These are phyloP conservation scores for Lamellibrachia luymesi DNA, from an alignment of 1,140 invertebrate genomes.

Conservation along the genomic window DNA sequence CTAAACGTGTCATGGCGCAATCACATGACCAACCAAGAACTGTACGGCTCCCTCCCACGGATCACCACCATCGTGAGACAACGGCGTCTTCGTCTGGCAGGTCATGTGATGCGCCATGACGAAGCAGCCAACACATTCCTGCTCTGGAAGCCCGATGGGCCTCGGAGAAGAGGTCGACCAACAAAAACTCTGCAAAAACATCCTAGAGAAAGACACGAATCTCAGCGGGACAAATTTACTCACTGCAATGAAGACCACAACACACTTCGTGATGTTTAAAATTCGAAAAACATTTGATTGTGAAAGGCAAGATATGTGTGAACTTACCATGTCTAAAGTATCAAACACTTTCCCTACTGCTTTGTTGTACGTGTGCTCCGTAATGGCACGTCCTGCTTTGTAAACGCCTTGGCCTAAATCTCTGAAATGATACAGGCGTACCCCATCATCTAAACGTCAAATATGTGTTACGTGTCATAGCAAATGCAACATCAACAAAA, in stretches of 20 bases:
- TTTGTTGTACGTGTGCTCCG: slow-evolving; percentile 46
- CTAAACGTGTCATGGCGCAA: too few relatives aligned
- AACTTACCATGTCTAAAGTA: slow-evolving; percentile 47
- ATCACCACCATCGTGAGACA: too few relatives aligned
- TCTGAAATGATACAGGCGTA: slow-evolving; percentile 44
- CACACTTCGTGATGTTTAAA: background rate
- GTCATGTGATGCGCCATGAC: too few relatives aligned
- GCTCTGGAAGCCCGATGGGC: too few relatives aligned
- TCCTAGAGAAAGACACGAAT: too few relatives aligned
- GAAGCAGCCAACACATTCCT: too few relatives aligned
- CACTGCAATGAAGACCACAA: background rate
- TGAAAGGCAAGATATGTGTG: slow-evolving; percentile 34
- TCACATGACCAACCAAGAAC: too few relatives aligned
- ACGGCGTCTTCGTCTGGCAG: too few relatives aligned
- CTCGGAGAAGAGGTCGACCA: too few relatives aligned
- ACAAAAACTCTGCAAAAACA: too few relatives aligned
- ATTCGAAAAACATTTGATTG: slow-evolving; percentile 26
- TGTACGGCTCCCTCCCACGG: too few relatives aligned
- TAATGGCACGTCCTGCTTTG: slow-evolving; percentile 44
- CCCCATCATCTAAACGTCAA: background rate
- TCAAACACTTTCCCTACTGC: slow-evolving; percentile 41
- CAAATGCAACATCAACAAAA: background rate
- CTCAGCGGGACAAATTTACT: too few relatives aligned
- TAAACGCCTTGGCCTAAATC: slow-evolving; percentile 54
- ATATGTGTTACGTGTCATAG: background rate